Evolutionary conservation across 2,797 vertebrate genomes (phyloP).

Genomic region (Aeoliscus strigatus): DNA sequence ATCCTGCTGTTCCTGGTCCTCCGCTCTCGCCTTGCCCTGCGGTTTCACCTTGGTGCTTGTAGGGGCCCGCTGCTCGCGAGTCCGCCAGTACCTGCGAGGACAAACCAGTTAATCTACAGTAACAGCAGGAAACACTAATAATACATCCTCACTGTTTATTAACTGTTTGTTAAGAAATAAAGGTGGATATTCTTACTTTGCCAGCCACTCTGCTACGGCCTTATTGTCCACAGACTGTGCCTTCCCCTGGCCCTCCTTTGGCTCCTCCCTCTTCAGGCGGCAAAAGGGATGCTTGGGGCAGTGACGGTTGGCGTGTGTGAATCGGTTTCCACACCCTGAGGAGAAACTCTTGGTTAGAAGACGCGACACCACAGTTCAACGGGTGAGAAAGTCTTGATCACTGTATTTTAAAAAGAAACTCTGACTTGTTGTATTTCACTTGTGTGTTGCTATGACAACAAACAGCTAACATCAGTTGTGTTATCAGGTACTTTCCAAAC

Average conservation of each 20-base stretch:
- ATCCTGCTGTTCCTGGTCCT: slow-evolving; percentile 97
- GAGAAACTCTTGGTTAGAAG: no score
- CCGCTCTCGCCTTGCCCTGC: slow-evolving; percentile 73
- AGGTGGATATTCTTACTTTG: slow-evolving; percentile 80
- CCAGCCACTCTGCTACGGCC: slow-evolving; percentile 94
- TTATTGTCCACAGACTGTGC: slow-evolving; percentile 89
- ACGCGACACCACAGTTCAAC: no score
- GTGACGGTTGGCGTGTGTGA: slow-evolving; percentile 96
- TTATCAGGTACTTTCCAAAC: slow-evolving; percentile 49
- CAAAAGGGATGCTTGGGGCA: slow-evolving; percentile 95
- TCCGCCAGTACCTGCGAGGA: slow-evolving; percentile 87
- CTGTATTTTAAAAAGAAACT: no score
- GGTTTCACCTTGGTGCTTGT: slow-evolving; percentile 80
- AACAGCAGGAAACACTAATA: no score
- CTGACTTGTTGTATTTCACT: background rate
- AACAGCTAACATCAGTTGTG: background rate
- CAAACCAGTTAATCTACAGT: no score
- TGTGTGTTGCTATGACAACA: background rate
- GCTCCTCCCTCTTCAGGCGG: slow-evolving; percentile 91
- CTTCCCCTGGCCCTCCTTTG: slow-evolving; percentile 77
- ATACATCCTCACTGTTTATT: no score
- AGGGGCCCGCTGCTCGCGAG: slow-evolving; percentile 85
- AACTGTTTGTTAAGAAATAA: no score
- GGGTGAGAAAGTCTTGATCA: no score
- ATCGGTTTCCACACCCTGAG: slow-evolving; percentile 91